Percentiles rank a stretch among this genome's conserved stretches.
Evolutionary conservation across 2,888 invertebrate species (phyloP).

Genomic region (Troglohyphantes excavatus): DNA sequence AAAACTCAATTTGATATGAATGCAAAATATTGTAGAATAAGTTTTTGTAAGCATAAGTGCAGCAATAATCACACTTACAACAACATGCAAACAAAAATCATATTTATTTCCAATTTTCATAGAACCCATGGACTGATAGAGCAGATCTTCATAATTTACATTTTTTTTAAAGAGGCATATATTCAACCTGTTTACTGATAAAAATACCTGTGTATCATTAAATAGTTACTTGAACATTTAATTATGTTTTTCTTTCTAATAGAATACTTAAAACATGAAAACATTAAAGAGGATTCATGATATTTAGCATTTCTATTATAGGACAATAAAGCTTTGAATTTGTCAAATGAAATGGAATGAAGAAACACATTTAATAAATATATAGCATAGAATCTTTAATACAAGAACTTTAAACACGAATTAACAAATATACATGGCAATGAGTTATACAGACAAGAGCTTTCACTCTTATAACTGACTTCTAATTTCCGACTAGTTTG

Average conservation of each 20-base stretch:
- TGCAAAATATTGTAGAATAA: too few relatives aligned
- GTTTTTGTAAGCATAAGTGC: too few relatives aligned
- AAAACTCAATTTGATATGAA: too few relatives aligned
- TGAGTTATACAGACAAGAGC: constrained; percentile 78
- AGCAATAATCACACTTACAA: constrained; percentile 8
- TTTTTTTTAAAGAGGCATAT: constrained; percentile 3
- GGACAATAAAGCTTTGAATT: constrained; percentile 27
- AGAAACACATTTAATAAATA: constrained; percentile 62
- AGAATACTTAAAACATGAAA: constrained; percentile 5
- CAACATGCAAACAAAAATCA: constrained; percentile 42
- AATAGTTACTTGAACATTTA: constrained; percentile 5
- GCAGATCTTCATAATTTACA: constrained; percentile 2
- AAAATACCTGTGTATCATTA: background rate
- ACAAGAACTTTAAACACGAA: constrained; percentile 79
- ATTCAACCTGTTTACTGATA: background rate
- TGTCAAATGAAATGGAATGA: constrained; percentile 55
- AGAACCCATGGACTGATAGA: constrained; percentile 29
- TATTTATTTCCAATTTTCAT: constrained; percentile 39
- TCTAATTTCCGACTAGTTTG: constrained; percentile 78
- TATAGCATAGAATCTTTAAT: constrained; percentile 79
- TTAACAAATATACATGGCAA: constrained; percentile 79
- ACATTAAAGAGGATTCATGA: background rate
- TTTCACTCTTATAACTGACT: constrained; percentile 71
- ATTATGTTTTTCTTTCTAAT: background rate
- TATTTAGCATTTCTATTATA: constrained; percentile 10